A percentile compares a stretch with the other conserved stretches of the same genome.
Conservation (phyloP, 1,140 invertebrate species). For the Drosophila sechellia region DNA sequence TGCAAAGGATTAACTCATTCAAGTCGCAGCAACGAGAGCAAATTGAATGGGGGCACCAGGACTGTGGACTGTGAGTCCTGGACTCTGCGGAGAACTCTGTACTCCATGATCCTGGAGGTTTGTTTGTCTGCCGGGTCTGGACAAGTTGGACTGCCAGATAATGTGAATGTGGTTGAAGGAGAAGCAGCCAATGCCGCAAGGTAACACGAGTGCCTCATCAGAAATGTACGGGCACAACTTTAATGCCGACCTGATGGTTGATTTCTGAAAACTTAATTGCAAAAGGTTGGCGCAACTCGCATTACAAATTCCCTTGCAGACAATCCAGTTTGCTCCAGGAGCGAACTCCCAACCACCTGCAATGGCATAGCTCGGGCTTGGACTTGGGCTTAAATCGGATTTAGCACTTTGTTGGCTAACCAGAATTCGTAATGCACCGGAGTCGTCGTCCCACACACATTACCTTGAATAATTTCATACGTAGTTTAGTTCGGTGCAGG, state of each 20-base stretch:
- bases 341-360: not conserved
- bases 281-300: constrained; percentile 42
- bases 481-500: constrained; percentile 22
- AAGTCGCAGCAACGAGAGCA: constrained; percentile 35
- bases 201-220: constrained; percentile 29
- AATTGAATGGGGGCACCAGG: constrained; percentile 35
- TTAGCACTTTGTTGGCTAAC: constrained; percentile 68
- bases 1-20: constrained; percentile 68
- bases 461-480: constrained; percentile 70
- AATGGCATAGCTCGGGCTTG: constrained; percentile 11
- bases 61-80: constrained; percentile 1
- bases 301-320: constrained; percentile 58
- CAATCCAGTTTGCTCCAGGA: not conserved
- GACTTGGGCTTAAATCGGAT: constrained; percentile 67
- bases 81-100: not conserved
- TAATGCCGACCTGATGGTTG: constrained; percentile 40
- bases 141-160: constrained; percentile 4
- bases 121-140: constrained; percentile 4
- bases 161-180: constrained; percentile 17
- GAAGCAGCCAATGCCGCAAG: not conserved
- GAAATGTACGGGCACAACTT: constrained; percentile 38
- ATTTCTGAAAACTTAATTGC: constrained; percentile 60
- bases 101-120: not conserved
- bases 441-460: constrained; percentile 33
- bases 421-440: constrained; percentile 52